Conservation (phyloP, 2,797 vertebrate genomes). For the Pseudomugil tenellus region DNA sequence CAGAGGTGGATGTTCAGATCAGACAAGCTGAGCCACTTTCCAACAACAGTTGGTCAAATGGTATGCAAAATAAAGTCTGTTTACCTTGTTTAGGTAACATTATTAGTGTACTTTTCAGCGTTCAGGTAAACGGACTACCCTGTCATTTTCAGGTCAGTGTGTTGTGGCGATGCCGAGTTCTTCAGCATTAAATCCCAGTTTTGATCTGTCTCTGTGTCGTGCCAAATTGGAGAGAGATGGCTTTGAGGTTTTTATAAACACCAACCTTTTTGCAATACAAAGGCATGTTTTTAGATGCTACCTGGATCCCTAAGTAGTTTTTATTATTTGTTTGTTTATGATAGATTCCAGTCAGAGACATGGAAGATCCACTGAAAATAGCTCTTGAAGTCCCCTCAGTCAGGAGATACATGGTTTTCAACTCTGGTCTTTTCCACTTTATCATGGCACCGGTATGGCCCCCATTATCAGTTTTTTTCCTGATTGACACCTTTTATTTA, state of each 20-base stretch:
- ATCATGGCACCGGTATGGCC: slow-evolving; percentile 80
- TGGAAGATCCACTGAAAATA: slow-evolving; percentile 74
- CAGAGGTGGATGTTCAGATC: slow-evolving; percentile 44
- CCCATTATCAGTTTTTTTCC: neutral
- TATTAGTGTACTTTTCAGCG: neutral
- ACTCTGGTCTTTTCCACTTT: slow-evolving; percentile 82
- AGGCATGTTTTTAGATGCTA: neutral
- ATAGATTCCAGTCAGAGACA: slow-evolving; percentile 77
- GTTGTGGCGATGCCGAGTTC: slow-evolving; percentile 65
- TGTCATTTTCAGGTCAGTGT: slow-evolving; percentile 73
- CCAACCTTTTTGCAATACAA: too few species aligned
- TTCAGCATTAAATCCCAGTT: slow-evolving; percentile 71
- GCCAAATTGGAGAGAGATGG: slow-evolving; percentile 70
- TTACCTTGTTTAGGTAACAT: neutral
- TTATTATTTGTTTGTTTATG: neutral
- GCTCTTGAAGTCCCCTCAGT: slow-evolving; percentile 78
- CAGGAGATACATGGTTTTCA: slow-evolving; percentile 83
- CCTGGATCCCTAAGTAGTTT: neutral
- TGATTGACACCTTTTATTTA: neutral
- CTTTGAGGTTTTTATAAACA: slow-evolving; percentile 71
- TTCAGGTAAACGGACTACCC: neutral
- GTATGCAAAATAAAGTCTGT: slow-evolving; percentile 48
- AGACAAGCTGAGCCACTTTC: slow-evolving; percentile 29
- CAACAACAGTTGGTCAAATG: slow-evolving; percentile 70
- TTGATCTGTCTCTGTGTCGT: slow-evolving; percentile 75